Percentiles rank a stretch among this genome's conserved stretches.
Evolutionary conservation across 1,140 invertebrate genomes (phyloP).

Genomic region (Drosophila cardini): DNA sequence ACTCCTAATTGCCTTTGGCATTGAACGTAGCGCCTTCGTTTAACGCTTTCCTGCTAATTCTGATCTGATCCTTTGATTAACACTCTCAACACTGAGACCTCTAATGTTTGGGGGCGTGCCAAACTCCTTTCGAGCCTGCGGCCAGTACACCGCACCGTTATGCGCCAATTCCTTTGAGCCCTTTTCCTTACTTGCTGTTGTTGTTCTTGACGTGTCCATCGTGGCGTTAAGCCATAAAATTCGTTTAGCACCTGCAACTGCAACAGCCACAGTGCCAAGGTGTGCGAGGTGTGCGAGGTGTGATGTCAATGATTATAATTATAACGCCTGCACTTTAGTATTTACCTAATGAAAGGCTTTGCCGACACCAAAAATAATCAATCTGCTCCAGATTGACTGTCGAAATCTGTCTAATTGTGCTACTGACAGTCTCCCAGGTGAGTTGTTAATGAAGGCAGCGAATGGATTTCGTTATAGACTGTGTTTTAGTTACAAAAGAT

Average conservation of each 20-base stretch:
- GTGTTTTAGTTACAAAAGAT: background rate
- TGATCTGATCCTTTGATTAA: slow-evolving; percentile 64
- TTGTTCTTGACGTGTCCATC: slow-evolving; percentile 9
- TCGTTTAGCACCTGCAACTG: slow-evolving; percentile 67
- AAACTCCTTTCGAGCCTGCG: slow-evolving; percentile 32
- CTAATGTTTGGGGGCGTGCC: slow-evolving; percentile 39
- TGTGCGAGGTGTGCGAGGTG: slow-evolving; percentile 50
- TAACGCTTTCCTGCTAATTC: slow-evolving; percentile 79
- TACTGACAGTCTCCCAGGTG: slow-evolving; percentile 4
- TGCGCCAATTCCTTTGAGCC: slow-evolving; percentile 38
- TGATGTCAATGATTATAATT: slow-evolving; percentile 75
- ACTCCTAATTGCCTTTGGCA: slow-evolving; percentile 54
- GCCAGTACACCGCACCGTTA: slow-evolving; percentile 15
- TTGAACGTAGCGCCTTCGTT: slow-evolving; percentile 57
- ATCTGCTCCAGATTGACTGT: slow-evolving; percentile 49
- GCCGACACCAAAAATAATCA: slow-evolving; percentile 49
- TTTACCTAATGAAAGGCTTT: slow-evolving; percentile 66
- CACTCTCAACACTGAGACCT: slow-evolving; percentile 50
- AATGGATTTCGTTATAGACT: background rate
- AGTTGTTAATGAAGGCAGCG: background rate
- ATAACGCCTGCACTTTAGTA: slow-evolving; percentile 48
- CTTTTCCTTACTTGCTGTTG: background rate
- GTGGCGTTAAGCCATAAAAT: slow-evolving; percentile 80
- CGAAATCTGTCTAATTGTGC: slow-evolving; percentile 10
- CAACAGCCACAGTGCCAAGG: background rate